Percentiles rank a stretch among this genome's conserved stretches.
Conservation (phyloP, 1,140 invertebrate genomes). For the Ericerus pela region DNA sequence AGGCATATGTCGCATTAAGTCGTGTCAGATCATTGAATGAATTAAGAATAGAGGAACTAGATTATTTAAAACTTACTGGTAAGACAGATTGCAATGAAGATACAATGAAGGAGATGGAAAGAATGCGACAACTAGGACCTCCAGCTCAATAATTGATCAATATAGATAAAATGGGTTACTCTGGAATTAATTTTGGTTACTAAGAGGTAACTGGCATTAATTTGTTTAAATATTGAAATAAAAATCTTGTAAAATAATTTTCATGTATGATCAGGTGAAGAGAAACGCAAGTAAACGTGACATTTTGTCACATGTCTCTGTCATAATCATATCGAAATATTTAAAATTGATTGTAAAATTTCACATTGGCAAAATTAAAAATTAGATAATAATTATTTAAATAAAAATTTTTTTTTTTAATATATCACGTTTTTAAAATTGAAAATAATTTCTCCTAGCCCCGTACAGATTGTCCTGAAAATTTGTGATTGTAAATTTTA, state of each 20-base stretch:
- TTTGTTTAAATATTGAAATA: background rate
- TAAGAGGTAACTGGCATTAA: background rate
- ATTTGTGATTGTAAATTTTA: too few species aligned
- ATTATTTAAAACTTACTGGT: conserved; percentile 13
- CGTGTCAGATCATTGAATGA: background rate
- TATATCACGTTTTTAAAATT: too few species aligned
- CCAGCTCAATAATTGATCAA: background rate
- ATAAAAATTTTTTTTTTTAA: background rate
- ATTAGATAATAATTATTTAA: background rate
- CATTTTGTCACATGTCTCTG: background rate
- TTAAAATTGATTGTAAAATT: too few species aligned
- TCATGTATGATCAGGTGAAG: background rate
- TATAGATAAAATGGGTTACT: background rate
- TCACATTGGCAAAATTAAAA: too few species aligned
- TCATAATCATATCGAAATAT: background rate
- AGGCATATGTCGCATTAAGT: background rate
- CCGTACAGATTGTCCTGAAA: too few species aligned
- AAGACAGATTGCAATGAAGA: conserved; percentile 16
- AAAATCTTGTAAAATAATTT: background rate
- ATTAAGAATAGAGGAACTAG: background rate
- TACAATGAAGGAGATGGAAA: conserved; percentile 15
- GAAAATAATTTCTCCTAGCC: too few species aligned
- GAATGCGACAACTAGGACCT: conserved; percentile 15
- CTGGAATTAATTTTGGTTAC: background rate
- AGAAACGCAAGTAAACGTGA: background rate